Evolutionary conservation across 2,113 vertebrate genomes (phyloP).

Genomic region (Corythornis madagascariensis): DNA sequence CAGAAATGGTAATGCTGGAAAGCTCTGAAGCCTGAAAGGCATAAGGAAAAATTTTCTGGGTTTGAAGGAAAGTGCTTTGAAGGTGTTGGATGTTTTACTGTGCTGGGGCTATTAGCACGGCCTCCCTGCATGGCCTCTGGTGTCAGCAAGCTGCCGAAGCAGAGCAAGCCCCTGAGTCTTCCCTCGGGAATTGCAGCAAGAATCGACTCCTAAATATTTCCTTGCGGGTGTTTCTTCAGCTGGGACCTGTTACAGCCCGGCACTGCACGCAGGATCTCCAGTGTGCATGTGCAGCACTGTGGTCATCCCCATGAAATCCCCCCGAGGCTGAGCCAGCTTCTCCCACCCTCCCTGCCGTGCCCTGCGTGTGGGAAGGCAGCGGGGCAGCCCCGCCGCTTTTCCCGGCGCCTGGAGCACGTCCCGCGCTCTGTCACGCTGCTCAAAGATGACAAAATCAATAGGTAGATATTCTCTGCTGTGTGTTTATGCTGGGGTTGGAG

Average conservation of each 20-base stretch:
- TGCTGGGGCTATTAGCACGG: background rate
- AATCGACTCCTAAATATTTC: background rate
- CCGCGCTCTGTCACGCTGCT: background rate
- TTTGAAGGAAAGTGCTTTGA: background rate
- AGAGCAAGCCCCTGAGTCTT: background rate
- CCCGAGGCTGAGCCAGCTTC: background rate
- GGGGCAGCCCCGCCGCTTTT: background rate
- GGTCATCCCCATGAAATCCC: background rate
- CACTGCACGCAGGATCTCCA: background rate
- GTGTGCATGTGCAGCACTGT: background rate
- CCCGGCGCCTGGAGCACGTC: background rate
- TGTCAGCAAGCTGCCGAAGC: background rate
- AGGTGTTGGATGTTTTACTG: background rate
- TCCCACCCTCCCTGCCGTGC: background rate
- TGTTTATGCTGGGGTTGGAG: constrained; percentile 40
- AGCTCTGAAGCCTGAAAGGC: background rate
- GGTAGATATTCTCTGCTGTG: background rate
- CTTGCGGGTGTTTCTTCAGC: background rate
- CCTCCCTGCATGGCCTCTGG: too few species aligned
- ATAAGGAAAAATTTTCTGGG: background rate
- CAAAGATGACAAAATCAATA: background rate
- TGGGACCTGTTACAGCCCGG: background rate
- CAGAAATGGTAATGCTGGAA: background rate
- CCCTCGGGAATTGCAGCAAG: background rate
- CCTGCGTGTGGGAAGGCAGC: background rate